Evolutionary conservation across 2,797 vertebrate genomes (phyloP).

Genomic region (Hemitrygon akajei): DNA sequence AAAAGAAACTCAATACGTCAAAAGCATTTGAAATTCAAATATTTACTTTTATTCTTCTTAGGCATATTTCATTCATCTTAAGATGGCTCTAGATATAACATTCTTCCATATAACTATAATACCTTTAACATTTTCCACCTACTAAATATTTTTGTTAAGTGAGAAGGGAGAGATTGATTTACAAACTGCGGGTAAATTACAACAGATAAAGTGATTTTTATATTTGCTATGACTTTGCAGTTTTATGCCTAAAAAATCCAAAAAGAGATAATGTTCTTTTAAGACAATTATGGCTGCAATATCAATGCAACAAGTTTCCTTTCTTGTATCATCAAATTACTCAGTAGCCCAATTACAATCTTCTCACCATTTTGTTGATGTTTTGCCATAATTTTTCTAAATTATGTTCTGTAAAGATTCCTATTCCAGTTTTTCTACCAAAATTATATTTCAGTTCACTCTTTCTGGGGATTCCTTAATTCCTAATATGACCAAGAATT

Average conservation of each 20-base stretch:
- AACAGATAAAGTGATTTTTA: no score
- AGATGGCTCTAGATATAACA: background rate
- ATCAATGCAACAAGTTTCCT: background rate
- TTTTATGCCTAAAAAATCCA: background rate
- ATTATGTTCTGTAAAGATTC: background rate
- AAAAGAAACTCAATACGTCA: background rate
- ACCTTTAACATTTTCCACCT: background rate
- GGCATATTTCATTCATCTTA: background rate
- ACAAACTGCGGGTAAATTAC: background rate
- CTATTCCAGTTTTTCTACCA: background rate
- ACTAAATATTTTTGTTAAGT: background rate
- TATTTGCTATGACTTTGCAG: background rate
- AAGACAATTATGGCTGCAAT: background rate
- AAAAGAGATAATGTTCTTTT: background rate
- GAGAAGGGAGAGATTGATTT: background rate
- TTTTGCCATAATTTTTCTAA: background rate
- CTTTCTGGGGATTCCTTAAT: background rate
- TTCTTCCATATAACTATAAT: background rate
- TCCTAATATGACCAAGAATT: background rate
- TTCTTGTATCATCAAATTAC: background rate
- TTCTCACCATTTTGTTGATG: background rate
- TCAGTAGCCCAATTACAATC: background rate
- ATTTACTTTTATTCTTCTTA: background rate
- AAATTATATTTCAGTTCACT: background rate
- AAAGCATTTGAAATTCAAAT: background rate